Conservation (phyloP, 1,140 invertebrate species). For the Atta colombica region DNA sequence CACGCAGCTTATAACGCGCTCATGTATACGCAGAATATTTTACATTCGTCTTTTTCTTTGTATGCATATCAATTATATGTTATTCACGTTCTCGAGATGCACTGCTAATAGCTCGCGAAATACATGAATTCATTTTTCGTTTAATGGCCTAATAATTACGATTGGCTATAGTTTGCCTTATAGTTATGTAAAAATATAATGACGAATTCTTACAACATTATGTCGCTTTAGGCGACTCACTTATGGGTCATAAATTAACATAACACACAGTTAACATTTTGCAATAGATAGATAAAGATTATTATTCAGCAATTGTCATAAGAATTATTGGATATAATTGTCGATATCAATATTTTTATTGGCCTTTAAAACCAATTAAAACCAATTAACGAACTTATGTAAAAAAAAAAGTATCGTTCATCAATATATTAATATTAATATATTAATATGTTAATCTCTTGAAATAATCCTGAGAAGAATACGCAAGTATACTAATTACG, state of each 20-base stretch:
- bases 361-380: too few species aligned
- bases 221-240: not conserved
- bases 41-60: constrained; percentile 4
- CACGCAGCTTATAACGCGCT: constrained; percentile 2
- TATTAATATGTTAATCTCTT: not conserved
- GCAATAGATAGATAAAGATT: not conserved
- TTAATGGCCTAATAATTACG: constrained; percentile 44
- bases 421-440: not conserved
- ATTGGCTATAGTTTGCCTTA: constrained; percentile 14
- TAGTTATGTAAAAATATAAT: not conserved
- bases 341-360: too few species aligned
- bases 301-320: not conserved
- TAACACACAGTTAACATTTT: not conserved
- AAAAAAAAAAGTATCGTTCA: not conserved
- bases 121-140: constrained; percentile 42
- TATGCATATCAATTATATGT: constrained; percentile 3
- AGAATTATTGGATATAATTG: not conserved
- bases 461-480: not conserved
- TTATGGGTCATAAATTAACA: not conserved
- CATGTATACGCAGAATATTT: not conserved
- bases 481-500: not conserved
- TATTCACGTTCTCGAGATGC: not conserved
- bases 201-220: not conserved
- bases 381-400: not conserved
- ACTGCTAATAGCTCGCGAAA: constrained; percentile 24